Base-by-base conservation (phyloP, 2,888 invertebrate species). In the Mallateleia sp. region DNA sequence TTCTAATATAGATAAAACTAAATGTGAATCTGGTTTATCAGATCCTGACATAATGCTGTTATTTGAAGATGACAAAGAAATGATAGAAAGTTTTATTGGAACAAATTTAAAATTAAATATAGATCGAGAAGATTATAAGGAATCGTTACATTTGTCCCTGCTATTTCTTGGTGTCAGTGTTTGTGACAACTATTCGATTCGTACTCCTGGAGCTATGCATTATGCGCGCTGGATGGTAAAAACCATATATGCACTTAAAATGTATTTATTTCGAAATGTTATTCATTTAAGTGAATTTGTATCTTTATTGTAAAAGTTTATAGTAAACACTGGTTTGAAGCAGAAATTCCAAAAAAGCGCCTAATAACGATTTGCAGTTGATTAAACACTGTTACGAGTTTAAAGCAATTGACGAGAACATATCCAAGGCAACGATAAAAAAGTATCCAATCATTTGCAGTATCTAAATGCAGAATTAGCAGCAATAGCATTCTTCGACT, bases 1-100 rank as follows among this genome's bases (percentile, higher is more conserved):
- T 69, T 14, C 79, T 84, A 60, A 9, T 87, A 64, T 64, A 15
- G 64, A 64, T 32, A 64, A 64, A 64, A 64, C 20, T 9, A 20
- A 64, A 4, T 64, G 22, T n/a, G 24, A 42, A 9, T 24, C 45
- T 15, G 25, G 64, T 14, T 32, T 64, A 32, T 38, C 24, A 14
- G 64, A 64, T 14, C 45, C 64, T 45, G 64, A 24, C 22, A 15
- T 64, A 60, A 18, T 5, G 9, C 18, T 20, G 8, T 24, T 20
- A 32, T 64, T 45, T 5, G 15, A 25, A 24, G 18, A 28, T 45
- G 64, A 64, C 14, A 5, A 14, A 6, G n/a, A 34, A 42, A n/a
- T 15, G 9, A 58, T 58, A 9, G 60, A 18, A 14, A 11, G 7
- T 2, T 20, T 25, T 9, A 60, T 60, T n/a, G 18, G 18, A 60